Conservation (phyloP, 2,797 vertebrate species). For the Halcyon leucocephala region DNA sequence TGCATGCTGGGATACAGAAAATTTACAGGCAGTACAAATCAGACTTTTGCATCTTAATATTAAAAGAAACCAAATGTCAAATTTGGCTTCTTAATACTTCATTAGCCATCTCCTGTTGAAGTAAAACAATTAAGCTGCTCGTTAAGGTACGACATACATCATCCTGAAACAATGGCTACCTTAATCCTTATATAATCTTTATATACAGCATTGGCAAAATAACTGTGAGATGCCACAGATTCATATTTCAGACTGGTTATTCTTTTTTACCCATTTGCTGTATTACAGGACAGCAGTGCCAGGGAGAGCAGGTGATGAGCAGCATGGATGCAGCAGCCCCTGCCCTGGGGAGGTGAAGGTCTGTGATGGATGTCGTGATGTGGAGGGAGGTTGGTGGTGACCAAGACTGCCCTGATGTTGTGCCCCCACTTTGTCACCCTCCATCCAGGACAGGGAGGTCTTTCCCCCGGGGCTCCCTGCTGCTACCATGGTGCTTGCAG, state of each 20-base stretch:
- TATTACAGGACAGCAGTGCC: not conserved
- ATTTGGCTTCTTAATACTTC: not conserved
- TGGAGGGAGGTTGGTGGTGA: not conserved
- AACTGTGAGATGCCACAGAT: not conserved
- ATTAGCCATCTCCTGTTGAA: not conserved
- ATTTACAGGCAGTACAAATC: slow-evolving; percentile 7
- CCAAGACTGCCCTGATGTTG: not conserved
- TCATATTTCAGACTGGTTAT: not conserved
- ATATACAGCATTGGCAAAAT: not conserved
- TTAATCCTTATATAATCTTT: not conserved
- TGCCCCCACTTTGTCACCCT: not conserved
- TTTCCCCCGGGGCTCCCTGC: not conserved
- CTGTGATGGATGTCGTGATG: rapidly evolving
- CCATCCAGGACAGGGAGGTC: not conserved
- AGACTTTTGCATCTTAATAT: not conserved
- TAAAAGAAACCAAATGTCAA: not conserved
- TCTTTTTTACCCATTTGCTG: not conserved
- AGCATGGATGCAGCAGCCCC: not conserved
- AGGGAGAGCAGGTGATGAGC: not conserved
- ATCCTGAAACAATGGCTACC: not conserved
- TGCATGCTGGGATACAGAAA: slow-evolving; percentile 19
- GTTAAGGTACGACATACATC: not conserved
- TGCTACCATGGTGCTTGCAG: rapidly evolving
- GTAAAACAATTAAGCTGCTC: slow-evolving; percentile 3
- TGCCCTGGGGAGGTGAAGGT: not conserved